These are phyloP conservation scores for Scelioninae gen. 1 DNA, from an alignment of 2,888 invertebrate species.

Conservation along the genomic window DNA sequence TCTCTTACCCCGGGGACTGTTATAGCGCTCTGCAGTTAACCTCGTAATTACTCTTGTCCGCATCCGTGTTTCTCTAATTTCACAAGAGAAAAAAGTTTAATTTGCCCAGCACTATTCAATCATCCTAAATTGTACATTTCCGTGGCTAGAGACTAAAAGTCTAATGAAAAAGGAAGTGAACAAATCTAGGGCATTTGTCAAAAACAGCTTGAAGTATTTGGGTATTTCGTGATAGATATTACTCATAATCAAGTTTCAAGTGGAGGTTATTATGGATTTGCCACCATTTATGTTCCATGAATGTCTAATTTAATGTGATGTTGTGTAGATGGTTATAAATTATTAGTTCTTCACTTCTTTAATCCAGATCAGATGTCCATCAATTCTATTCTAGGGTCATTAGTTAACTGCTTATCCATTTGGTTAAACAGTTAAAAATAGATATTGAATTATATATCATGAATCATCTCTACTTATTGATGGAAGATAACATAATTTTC, in stretches of 20 bases:
- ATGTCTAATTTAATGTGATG: too few species aligned
- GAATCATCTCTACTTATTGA: too few species aligned
- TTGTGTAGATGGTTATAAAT: too few species aligned
- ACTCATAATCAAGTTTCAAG: too few species aligned
- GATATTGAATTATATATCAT: too few species aligned
- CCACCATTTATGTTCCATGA: too few species aligned
- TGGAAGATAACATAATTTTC: too few species aligned
- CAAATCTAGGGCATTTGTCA: conserved; percentile 7
- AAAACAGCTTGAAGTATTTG: conserved; percentile 1
- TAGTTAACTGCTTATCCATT: too few species aligned
- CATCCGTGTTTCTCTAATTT: conserved; percentile 36
- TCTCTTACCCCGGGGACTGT: not conserved
- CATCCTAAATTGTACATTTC: conserved; percentile 27
- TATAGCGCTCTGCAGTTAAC: conserved; percentile 26
- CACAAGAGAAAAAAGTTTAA: conserved; percentile 21
- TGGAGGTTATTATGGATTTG: not conserved
- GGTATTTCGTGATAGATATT: not conserved
- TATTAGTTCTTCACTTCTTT: too few species aligned
- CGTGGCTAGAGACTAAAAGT: conserved; percentile 10
- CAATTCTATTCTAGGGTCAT: too few species aligned
- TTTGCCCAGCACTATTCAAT: conserved; percentile 21
- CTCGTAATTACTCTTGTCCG: conserved; percentile 33
- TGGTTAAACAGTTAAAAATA: too few species aligned
- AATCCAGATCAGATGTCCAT: too few species aligned
- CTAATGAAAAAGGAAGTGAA: conserved; percentile 14